phyloP scores from a whole-genome alignment of 1,140 invertebrate genomes.

The Diploscapter pachys region DNA sequence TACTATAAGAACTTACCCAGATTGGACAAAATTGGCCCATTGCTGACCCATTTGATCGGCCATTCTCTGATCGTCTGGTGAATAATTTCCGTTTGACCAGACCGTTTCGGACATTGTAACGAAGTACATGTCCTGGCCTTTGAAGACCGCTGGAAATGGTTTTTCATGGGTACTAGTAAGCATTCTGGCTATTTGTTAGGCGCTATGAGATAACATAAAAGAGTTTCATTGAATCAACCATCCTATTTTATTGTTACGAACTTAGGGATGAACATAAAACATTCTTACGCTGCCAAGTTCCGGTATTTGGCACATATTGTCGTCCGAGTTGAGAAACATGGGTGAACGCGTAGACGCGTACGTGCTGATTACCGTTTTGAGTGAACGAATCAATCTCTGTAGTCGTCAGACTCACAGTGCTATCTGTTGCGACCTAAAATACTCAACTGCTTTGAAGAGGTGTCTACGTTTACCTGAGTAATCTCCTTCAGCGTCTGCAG shows the following conservation, averaged over 20 bases:
- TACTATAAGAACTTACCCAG: conserved; percentile 12
- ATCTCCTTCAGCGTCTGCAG: background rate
- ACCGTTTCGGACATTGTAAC: conserved; percentile 30
- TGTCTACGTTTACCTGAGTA: background rate
- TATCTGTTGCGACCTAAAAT: conserved; percentile 20
- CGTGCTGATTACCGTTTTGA: conserved; percentile 22
- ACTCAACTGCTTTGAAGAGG: background rate
- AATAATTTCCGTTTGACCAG: conserved; percentile 20
- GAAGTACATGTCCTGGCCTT: conserved; percentile 29
- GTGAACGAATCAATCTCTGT: conserved; percentile 25
- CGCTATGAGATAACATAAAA: no score
- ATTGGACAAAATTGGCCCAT: conserved; percentile 30
- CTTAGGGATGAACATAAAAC: no score
- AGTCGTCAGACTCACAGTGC: conserved; percentile 14
- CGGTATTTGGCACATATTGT: conserved; percentile 18
- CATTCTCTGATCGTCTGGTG: conserved; percentile 17
- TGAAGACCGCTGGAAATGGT: conserved; percentile 25
- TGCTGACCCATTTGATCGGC: conserved; percentile 32
- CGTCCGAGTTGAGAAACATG: conserved; percentile 29
- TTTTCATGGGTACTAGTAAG: background rate
- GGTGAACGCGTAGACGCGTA: conserved; percentile 28
- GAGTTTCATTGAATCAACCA: background rate
- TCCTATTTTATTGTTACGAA: background rate
- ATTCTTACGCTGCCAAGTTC: conserved; percentile 29
- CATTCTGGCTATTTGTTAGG: no score